Percentiles rank a stretch among this genome's conserved stretches.
Evolutionary conservation across 2,888 invertebrate species (phyloP).

Genomic region (Harpalus rubripes): DNA sequence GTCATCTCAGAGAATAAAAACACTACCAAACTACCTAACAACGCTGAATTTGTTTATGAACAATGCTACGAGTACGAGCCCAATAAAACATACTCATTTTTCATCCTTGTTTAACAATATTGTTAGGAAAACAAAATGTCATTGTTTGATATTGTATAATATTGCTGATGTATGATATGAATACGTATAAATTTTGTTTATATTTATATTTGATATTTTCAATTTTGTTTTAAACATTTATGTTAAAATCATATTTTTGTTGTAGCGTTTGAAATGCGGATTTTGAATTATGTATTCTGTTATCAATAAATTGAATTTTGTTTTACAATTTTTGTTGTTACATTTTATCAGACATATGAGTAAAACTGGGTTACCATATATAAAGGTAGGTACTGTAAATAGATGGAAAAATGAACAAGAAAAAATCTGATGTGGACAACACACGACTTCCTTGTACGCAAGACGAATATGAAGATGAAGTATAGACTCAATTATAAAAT

Average conservation of each 20-base stretch:
- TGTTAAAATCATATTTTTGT: background rate
- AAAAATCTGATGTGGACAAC: too few species aligned
- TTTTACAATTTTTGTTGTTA: too few species aligned
- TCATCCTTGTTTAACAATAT: constrained; percentile 22
- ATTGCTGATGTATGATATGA: constrained; percentile 29
- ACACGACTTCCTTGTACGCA: too few species aligned
- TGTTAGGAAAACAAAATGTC: constrained; percentile 16
- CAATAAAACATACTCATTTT: constrained; percentile 39
- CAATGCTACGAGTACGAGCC: background rate
- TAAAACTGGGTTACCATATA: too few species aligned
- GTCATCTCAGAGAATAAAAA: constrained; percentile 26
- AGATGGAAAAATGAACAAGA: too few species aligned
- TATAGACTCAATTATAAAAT: too few species aligned
- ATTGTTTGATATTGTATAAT: constrained; percentile 20
- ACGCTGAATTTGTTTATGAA: constrained; percentile 34
- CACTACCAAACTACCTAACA: constrained; percentile 28
- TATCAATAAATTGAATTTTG: too few species aligned
- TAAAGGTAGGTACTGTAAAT: too few species aligned
- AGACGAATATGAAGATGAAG: too few species aligned
- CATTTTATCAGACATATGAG: too few species aligned
- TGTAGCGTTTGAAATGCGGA: too few species aligned
- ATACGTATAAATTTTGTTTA: background rate
- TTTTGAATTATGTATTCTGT: too few species aligned
- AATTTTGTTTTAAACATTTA: constrained; percentile 28
- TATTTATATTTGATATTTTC: constrained; percentile 10